phyloP scores from a whole-genome alignment of 1,140 invertebrate genomes.

The Drosophila neocordata region DNA sequence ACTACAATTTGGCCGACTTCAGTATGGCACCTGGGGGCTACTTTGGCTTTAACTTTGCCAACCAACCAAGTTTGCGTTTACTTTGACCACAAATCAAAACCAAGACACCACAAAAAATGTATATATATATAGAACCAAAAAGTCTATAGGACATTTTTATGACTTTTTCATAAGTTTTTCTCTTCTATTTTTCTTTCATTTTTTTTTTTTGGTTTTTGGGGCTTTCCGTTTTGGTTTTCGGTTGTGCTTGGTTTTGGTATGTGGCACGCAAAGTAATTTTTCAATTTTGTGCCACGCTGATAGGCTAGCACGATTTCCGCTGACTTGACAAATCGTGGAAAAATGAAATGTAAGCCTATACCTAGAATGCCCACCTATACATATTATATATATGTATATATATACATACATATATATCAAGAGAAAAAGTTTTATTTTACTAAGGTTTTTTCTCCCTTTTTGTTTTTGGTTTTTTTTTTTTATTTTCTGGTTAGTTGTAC shows the following conservation, averaged over 20 bases:
- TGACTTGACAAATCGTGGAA: constrained; percentile 82
- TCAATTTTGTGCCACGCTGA: constrained; percentile 77
- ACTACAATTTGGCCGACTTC: constrained; percentile 34
- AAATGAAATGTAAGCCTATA: constrained; percentile 76
- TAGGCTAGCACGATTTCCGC: constrained; percentile 80
- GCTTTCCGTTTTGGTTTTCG: not conserved
- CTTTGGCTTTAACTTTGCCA: constrained; percentile 33
- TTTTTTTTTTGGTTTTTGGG: constrained; percentile 5
- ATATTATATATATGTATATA: not conserved
- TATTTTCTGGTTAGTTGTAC: constrained; percentile 21
- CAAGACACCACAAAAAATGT: constrained; percentile 8
- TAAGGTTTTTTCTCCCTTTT: not conserved
- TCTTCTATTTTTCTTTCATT: constrained; percentile 7
- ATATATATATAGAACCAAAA: constrained; percentile 24
- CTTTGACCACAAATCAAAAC: constrained; percentile 66
- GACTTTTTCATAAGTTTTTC: constrained; percentile 72
- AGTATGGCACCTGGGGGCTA: constrained; percentile 11
- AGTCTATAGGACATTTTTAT: constrained; percentile 54
- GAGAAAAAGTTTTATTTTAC: constrained; percentile 50
- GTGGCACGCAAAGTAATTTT: constrained; percentile 77
- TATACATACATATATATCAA: constrained; percentile 15
- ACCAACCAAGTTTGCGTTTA: constrained; percentile 67
- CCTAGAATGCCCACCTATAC: not conserved
- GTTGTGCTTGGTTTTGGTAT: constrained; percentile 6
- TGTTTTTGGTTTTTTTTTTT: constrained; percentile 19